Base-by-base conservation (phyloP, 2,888 invertebrate genomes). In the Dichetophora obliterata region DNA sequence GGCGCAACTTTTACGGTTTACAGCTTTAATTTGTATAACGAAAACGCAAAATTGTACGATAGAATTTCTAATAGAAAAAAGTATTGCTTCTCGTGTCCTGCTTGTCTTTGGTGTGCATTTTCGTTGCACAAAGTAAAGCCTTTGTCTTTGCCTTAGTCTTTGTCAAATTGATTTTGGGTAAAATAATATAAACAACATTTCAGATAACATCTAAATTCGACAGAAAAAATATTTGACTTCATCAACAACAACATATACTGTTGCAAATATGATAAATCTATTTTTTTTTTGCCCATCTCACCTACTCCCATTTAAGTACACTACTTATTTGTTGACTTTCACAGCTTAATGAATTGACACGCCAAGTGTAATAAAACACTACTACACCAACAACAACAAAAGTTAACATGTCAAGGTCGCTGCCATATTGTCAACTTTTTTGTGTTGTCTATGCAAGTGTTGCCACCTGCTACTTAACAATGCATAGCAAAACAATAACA, bases 331-430 rank as follows among this genome's bases (percentile, higher is more conserved):
- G 5, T 16, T 50, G 27, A 27, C 22, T 48, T 19, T 68, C 27
- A 68, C n/a, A 24, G 4, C 19, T 48, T 68, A 57, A 57, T 71
- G 57, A 71, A 57, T 71, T 57, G 57, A 57, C 57, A 71, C 71
- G 34, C 37, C 31, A 57, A n/a, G 37, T 14, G 43, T 19, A 8
- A 34, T 27, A n/a, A 14, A 48, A 66, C 22, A 8, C 8, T 22
- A 71, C n/a, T 14, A 5, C 31, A 71, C 5, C 54, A 34, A 31
- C 31, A 31, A n/a, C n/a, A n/a, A n/a, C 9, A 65, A 37, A 31
- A 66, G 16, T 48, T 37, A 71, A 71, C 31, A 71, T 19, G 71
- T 71, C 71, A 71, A 71, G 69, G 69, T 69, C 69, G 69, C 27
- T 48, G 50, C 43, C 4, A 22, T 19, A 43, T 68, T 27, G 68